Evolutionary conservation across 2,797 vertebrate species (phyloP), one percentile per base, ranked within the genome.

Genomic region (Mormyrus hasselquistii): DNA sequence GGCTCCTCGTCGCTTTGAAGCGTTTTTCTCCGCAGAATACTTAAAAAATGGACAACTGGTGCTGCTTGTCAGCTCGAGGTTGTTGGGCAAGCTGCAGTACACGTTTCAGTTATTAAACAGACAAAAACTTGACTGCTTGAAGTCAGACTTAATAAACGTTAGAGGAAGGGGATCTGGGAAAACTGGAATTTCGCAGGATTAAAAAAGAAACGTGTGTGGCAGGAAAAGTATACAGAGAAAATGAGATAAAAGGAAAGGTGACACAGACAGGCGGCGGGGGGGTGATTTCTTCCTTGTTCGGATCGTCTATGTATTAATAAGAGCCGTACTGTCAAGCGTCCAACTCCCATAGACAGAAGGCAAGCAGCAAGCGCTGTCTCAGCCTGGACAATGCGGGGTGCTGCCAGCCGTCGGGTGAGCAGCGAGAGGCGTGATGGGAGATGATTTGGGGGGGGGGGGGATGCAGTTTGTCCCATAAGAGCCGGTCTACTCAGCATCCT

Each of bases 281-380:
- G 59, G 89, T 14, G 88, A 44, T 86, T 87, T 53, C 65, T 88
- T 86, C 91, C 91, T 90, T 76, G 89, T 88, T 89, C 90, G 16
- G 92, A 94, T 94, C 94, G 95, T 95, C 94, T 95, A 92, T 92
- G 93, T 95, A 94, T 95, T 96, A 95, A 94, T 95, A 96, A 95
- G 93, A 93, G 93, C 88, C 90, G 87, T 89, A 90, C 92, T 93
- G 91, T 92, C 83, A 87, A 85, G 88, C 19, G 2, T 86, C 65
- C 89, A 86, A 89, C 55, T 19, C 86, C 50, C 87, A 44, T 89
- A 92, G 95, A 95, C 95, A 96, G 95, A 95, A 95, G 95, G 95
- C 95, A 93, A 94, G 95, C 94, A 96, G 95, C 96, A 95, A 96
- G 95, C 95, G 93, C 92, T 92, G 93, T 93, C 92, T 93, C 94